phyloP scores from a whole-genome alignment of 2,113 vertebrate genomes.

The Neomonachus schauinslandi region DNA sequence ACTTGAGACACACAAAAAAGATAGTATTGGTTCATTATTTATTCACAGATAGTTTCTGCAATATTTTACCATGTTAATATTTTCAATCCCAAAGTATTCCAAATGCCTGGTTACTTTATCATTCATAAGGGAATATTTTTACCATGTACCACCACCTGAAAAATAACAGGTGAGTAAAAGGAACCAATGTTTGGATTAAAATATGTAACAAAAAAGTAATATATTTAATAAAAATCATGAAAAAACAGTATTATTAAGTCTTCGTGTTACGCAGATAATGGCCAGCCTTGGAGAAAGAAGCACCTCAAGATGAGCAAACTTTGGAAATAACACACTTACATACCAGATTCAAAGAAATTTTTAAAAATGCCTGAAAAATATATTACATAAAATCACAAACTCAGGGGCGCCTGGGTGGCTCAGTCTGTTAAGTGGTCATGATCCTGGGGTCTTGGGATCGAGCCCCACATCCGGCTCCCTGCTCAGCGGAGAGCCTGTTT shows the following conservation, averaged over 20 bases:
- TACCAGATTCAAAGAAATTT: not conserved
- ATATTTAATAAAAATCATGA: not conserved
- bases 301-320: not conserved
- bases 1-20: no score
- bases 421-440: no score
- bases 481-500: no score
- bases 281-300: not conserved
- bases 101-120: not conserved
- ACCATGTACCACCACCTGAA: not conserved
- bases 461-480: no score
- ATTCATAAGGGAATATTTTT: not conserved
- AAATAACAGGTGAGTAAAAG: conserved; percentile 39
- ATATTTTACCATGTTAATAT: not conserved
- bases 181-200: not conserved
- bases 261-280: not conserved
- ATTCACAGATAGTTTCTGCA: conserved; percentile 1
- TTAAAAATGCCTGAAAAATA: not conserved
- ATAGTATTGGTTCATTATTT: not conserved
- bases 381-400: conserved; percentile 35
- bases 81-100: not conserved
- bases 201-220: not conserved
- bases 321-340: conserved; percentile 21
- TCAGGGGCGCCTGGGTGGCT: not conserved
- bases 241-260: not conserved
- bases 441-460: no score